phyloP scores from a whole-genome alignment of 2,113 vertebrate species.

The Serilophus lunatus region DNA sequence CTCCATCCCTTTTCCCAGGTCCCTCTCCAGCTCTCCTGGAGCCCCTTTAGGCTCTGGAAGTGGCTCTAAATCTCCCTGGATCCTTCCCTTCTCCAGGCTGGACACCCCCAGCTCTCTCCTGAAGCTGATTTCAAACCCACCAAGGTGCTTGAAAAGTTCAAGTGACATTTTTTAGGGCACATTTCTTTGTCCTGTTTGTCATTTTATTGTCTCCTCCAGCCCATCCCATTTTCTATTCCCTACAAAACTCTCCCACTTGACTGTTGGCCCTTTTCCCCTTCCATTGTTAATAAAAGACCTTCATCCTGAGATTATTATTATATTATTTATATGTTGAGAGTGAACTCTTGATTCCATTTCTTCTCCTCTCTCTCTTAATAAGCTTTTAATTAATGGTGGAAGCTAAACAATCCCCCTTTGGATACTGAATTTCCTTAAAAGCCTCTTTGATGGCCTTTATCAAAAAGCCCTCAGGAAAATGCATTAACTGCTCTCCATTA shows the following conservation, averaged over 20 bases:
- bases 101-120: background rate
- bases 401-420: background rate
- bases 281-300: background rate
- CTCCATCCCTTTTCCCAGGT: too few relatives aligned
- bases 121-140: background rate
- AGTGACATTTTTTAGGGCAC: background rate
- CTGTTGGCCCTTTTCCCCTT: background rate
- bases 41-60: background rate
- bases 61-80: background rate
- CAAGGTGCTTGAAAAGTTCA: background rate
- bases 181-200: background rate
- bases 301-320: background rate
- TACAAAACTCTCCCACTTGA: background rate
- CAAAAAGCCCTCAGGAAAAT: slow-evolving; percentile 34
- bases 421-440: slow-evolving; percentile 40
- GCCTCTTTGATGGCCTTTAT: slow-evolving; percentile 37
- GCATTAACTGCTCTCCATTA: slow-evolving; percentile 1
- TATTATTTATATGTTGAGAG: background rate
- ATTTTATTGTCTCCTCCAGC: background rate
- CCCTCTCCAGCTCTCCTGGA: background rate
- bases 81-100: background rate
- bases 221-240: background rate
- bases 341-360: background rate
- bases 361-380: background rate
- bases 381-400: slow-evolving; percentile 27